Evolutionary conservation across 2,797 vertebrate genomes (phyloP).

Genomic region (Melanotaenia boesemani): DNA sequence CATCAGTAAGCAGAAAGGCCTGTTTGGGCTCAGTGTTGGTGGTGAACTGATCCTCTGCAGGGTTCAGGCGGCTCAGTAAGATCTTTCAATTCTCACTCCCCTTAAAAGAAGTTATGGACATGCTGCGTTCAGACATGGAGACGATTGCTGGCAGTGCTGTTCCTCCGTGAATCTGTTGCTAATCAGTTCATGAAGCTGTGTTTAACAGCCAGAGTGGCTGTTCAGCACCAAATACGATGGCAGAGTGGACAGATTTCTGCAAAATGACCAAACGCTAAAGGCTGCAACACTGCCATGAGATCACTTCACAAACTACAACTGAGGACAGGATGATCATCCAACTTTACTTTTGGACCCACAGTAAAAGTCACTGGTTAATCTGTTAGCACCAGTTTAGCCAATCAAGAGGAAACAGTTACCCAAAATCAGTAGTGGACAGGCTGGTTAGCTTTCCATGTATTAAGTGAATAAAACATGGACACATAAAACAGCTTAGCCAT

Average conservation of each 20-base stretch:
- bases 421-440: background rate
- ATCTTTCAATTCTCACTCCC: constrained; percentile 25
- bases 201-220: background rate
- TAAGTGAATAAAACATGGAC: constrained; percentile 35
- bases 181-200: background rate
- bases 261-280: background rate
- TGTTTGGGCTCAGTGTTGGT: constrained; percentile 31
- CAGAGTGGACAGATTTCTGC: constrained; percentile 15
- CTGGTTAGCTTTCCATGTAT: background rate
- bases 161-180: background rate
- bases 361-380: background rate
- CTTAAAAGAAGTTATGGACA: constrained; percentile 12
- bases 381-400: constrained; percentile 4
- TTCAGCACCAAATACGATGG: constrained; percentile 36
- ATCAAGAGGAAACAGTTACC: background rate
- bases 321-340: background rate
- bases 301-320: background rate
- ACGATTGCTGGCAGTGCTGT: constrained; percentile 52
- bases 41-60: constrained; percentile 13
- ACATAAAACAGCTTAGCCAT: background rate
- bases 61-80: background rate
- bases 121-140: constrained; percentile 18
- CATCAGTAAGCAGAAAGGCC: constrained; percentile 52
- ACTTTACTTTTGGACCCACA: constrained; percentile 3
- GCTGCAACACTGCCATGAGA: background rate